A percentile compares a stretch with the other conserved stretches of the same genome.
phyloP scores from a whole-genome alignment of 2,113 vertebrate genomes.

The Struthio camelus region DNA sequence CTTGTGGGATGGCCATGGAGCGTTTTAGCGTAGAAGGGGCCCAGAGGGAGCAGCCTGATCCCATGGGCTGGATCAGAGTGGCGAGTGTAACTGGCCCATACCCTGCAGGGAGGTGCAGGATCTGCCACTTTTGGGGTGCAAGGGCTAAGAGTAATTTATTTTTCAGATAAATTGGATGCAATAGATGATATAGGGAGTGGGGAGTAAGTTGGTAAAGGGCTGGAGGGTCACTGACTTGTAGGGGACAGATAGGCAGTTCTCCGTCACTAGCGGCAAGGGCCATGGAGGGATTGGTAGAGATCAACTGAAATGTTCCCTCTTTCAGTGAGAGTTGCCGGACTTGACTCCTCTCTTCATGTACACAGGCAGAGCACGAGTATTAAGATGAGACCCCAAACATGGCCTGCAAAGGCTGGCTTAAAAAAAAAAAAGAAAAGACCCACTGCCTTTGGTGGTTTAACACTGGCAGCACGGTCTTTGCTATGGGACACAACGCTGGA shows the following conservation, averaged over 20 bases:
- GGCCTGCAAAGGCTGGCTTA: background rate
- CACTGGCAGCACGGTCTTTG: too few species aligned
- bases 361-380: background rate
- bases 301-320: background rate
- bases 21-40: background rate
- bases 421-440: too few species aligned
- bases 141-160: background rate
- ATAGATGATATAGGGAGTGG: rapidly evolving
- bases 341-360: background rate
- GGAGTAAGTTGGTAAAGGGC: background rate
- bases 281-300: background rate
- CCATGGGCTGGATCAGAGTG: rapidly evolving
- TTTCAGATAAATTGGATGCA: background rate
- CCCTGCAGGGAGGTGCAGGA: background rate
- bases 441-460: too few species aligned
- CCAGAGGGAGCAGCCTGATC: background rate
- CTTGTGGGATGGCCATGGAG: rapidly evolving
- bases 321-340: background rate
- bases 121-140: background rate
- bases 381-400: background rate
- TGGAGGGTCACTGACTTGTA: background rate
- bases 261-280: background rate
- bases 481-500: too few species aligned
- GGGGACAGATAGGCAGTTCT: background rate
- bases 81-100: background rate